Conservation (phyloP, 2,113 vertebrate species). For the Sapajus apella region DNA sequence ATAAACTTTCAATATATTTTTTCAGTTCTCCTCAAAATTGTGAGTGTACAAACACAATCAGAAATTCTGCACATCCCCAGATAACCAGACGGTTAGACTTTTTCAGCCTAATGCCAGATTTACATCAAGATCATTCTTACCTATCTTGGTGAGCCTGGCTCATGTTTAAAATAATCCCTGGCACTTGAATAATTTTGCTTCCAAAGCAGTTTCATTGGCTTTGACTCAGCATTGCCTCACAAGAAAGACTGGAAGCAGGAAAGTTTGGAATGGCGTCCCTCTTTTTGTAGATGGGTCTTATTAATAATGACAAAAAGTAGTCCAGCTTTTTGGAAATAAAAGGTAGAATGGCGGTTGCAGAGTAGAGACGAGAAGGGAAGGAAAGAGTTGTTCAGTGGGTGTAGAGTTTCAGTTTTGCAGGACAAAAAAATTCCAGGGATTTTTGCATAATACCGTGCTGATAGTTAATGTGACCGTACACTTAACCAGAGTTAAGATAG, state of each 20-base stretch:
- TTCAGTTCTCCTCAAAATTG: neutral
- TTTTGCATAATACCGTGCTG: neutral
- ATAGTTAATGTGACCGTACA: neutral
- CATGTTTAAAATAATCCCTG: neutral
- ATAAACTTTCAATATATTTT: neutral
- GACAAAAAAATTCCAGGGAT: neutral
- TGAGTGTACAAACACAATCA: neutral
- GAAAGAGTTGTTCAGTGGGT: neutral
- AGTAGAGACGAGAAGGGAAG: fast-evolving
- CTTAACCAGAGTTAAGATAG: neutral
- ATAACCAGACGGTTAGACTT: neutral
- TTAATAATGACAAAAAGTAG: neutral
- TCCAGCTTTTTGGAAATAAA: neutral
- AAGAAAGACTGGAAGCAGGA: neutral
- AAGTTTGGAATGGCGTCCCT: neutral
- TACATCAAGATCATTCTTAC: neutral
- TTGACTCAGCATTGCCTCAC: neutral
- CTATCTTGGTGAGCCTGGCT: neutral
- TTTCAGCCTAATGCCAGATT: neutral
- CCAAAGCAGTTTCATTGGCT: neutral
- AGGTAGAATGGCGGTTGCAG: neutral
- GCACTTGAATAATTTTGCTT: neutral
- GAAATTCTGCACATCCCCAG: neutral
- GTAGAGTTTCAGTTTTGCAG: neutral
- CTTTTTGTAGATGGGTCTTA: neutral